A percentile compares a stretch with the other conserved stretches of the same genome.
These are phyloP conservation scores for Anneissia japonica DNA, from an alignment of 35 echinoderm and acorn worm species.

Conservation along the genomic window DNA sequence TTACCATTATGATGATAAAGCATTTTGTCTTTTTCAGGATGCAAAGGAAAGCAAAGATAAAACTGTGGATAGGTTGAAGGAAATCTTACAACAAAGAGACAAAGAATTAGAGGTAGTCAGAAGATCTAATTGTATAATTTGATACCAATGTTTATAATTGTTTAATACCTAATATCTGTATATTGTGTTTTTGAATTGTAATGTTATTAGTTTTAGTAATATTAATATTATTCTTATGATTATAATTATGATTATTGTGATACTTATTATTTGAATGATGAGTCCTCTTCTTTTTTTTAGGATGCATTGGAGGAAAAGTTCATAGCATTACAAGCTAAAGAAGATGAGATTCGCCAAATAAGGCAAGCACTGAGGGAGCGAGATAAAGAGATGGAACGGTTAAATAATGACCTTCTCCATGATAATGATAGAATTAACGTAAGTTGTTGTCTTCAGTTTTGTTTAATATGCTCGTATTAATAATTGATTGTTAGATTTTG, in stretches of 20 bases:
- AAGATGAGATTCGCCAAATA: slow-evolving; percentile 53
- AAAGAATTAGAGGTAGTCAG: slow-evolving; percentile 65
- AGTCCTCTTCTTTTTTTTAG: slow-evolving; percentile 20
- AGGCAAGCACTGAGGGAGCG: slow-evolving; percentile 43
- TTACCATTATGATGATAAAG: too few species aligned
- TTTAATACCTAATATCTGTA: too few species aligned
- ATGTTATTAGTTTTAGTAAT: not conserved
- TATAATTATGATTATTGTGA: too few species aligned
- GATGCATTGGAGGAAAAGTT: slow-evolving; percentile 73
- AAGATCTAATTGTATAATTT: not conserved
- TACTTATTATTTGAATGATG: too few species aligned
- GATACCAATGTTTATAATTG: too few species aligned
- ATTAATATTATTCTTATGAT: not conserved
- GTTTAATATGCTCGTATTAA: too few species aligned
- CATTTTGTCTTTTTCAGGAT: slow-evolving; percentile 37
- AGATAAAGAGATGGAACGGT: slow-evolving; percentile 52
- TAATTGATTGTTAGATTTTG: too few species aligned
- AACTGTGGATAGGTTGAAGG: slow-evolving; percentile 52
- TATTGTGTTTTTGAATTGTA: too few species aligned
- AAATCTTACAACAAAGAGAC: slow-evolving; percentile 68
- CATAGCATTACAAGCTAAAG: slow-evolving; percentile 45
- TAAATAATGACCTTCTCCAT: slow-evolving; percentile 31
- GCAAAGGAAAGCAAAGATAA: slow-evolving; percentile 41
- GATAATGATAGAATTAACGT: slow-evolving; percentile 56
- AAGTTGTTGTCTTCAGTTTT: too few species aligned